Evolutionary conservation across 2,797 vertebrate species (phyloP), one percentile per base, ranked within the genome.

Genomic region (Astyanax mexicanus): DNA sequence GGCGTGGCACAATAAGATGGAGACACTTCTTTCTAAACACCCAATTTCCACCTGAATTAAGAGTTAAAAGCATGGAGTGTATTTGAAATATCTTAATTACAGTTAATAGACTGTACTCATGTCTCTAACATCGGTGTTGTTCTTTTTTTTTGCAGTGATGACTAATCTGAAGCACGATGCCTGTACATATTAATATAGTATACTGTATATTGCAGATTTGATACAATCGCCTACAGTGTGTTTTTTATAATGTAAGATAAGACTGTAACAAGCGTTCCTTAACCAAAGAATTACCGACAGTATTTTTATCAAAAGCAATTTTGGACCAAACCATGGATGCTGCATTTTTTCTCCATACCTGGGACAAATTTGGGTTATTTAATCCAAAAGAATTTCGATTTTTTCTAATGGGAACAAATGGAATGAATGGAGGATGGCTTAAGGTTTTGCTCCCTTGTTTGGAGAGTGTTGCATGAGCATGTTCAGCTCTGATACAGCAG

Each of bases 91-190:
- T 13, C 13, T 25, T n/a, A n/a, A n/a, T n/a, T n/a, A n/a, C n/a
- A n/a, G 12, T 23, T 42, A 10, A 62, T 15, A 32, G 29, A 2
- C 1, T 58, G 17, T 60, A 38, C 72, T 32, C 37, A 25, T 23
- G 12, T 73, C 40, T 58, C 64, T 82, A 78, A 82, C 21, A 51
- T 49, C 11, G 75, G 65, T 69, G 3, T 81, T 86, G 80, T 88
- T 89, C 67, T n/a, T n/a, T 91, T 80, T 92, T 91, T 80, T 92
- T 93, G 66, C 92, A 95, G 94, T 95, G 93, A 95, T 81, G 78
- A 72, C 78, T 87, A 83, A 87, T 83, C 86, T 12, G 82, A 82
- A 83, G 86, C 86, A 82, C 81, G 84, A 58, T 69, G 51, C 88
- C 84, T 95, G 91, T 90, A 92, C 83, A 90, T 90, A 92, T 88